Evolutionary conservation across 2,888 invertebrate species (phyloP), one percentile per base, ranked within the genome.

Genomic region (Cantharis lateralis): DNA sequence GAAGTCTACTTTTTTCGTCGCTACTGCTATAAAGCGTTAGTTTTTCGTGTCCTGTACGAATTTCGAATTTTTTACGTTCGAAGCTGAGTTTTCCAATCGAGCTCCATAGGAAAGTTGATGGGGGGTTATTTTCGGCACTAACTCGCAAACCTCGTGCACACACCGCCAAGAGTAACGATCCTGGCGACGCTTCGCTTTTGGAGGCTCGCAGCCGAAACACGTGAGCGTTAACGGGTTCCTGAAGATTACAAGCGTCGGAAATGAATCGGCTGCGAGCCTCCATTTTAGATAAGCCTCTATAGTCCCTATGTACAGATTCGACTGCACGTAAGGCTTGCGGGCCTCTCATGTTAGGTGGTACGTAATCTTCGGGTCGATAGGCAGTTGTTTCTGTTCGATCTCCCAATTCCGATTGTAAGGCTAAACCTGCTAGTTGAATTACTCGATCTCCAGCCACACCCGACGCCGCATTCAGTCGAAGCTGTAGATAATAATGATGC

Each of bases 1-100:
- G 76, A 15, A 84, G 79, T 89, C 97, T 95, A 87, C 98, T 97
- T 89, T 98, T 97, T 86, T 96, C 96, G 88, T 98, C 98, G 86
- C 94, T 96, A 73, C 94, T 93, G 3, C 98, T 96, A 89, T 96
- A 98, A 80, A 98, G 92, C 0, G 95, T 96, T 81, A 96, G 93
- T 86, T 95, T 95, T 83, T 94, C 95, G 85, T 96, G 96, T 75
- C 95, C 95, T 10, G 96, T 95, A 79, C 96, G 93, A 84, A 98
- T 97, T 89, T 98, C 98, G 89, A 99, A 98, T 89, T 98, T 98
- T 89, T 98, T 98, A 85, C 97, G 93, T 91, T 98, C 98, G 88
- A 98, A 98, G 87, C 96, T 96, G 15, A 98, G 90, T 89, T 98
- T 98, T 80, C 96, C 96, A 80, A 99, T 98, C 83, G 96, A 95